Evolutionary conservation across 2,113 vertebrate species (phyloP), one percentile per base, ranked within the genome.

Genomic region (Heptranchias perlo): DNA sequence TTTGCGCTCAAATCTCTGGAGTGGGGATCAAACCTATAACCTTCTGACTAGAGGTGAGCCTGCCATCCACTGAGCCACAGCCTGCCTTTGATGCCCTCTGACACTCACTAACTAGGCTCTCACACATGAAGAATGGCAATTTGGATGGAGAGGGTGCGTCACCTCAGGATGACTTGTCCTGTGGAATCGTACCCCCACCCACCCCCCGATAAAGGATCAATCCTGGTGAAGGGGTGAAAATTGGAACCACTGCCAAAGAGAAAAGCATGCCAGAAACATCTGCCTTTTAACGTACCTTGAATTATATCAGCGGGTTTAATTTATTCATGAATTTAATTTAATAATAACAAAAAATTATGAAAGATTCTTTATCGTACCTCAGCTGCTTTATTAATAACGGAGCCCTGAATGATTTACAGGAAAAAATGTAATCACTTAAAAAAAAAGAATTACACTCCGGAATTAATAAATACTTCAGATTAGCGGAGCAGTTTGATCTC

Each of bases 381-480:
- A 67, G 92, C 62, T 94, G 28, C 28, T 91, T 91, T 58, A n/a
- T 91, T 91, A 58, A 91, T 91, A 58, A 94, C 18, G 23, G 92
- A 94, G 62, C 8, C 87, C 23, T 25, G 39, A 61, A 93, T 93
- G 61, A 93, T 93, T 93, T 93, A 93, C 7, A 28, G 39, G 92
- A 47, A 23, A 58, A 91, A 94, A 44, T 64, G 16, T 44, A 65
- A 67, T 94, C 62, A 67, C 62, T 94, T 94, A 65, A 58, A 58
- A 91, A 82, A 73, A 91, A 31, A 44, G 92, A 65, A 65, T 65
- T 64, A 65, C 39, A 67, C 7, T 39, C 16, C 62, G 61, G 92
- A 65, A 64, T 94, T 67, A 94, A 94, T 94, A 67, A 65, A 65
- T 65, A 39, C 92, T 94, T 65, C 92, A 94, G 92, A 94, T 67